Conservation (phyloP, 2,888 invertebrate species). For the Phyllotreta striolata region DNA sequence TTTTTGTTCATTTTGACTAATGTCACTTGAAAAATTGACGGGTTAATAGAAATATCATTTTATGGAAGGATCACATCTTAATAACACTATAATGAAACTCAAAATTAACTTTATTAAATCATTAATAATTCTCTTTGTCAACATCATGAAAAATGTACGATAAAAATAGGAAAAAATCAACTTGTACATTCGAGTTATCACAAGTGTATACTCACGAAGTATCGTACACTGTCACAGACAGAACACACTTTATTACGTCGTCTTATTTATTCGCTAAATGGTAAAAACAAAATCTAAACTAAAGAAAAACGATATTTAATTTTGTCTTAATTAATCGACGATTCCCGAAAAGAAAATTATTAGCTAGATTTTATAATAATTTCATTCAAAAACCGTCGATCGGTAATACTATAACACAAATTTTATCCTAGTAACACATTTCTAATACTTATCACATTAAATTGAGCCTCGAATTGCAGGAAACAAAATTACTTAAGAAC, state of each 20-base stretch:
- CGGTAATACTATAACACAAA: conserved; percentile 3
- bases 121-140: conserved; percentile 7
- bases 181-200: conserved; percentile 10
- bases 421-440: conserved; percentile 11
- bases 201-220: background rate
- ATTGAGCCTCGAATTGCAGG: conserved; percentile 9
- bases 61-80: no score
- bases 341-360: background rate
- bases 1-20: no score
- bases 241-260: conserved; percentile 8
- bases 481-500: background rate
- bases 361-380: background rate
- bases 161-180: conserved; percentile 14
- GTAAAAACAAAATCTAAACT: conserved; percentile 2
- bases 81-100: background rate
- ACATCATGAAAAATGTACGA: conserved; percentile 10
- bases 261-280: background rate
- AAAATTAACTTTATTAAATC: conserved; percentile 6
- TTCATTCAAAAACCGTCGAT: conserved; percentile 6
- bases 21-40: no score
- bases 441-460: conserved; percentile 17
- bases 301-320: background rate
- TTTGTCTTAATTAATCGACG: no score
- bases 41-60: no score
- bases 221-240: conserved; percentile 17